Percentiles rank a stretch among this genome's conserved stretches.
Conservation (phyloP, 2,888 invertebrate species). For the Tromatobia lineatoria region DNA sequence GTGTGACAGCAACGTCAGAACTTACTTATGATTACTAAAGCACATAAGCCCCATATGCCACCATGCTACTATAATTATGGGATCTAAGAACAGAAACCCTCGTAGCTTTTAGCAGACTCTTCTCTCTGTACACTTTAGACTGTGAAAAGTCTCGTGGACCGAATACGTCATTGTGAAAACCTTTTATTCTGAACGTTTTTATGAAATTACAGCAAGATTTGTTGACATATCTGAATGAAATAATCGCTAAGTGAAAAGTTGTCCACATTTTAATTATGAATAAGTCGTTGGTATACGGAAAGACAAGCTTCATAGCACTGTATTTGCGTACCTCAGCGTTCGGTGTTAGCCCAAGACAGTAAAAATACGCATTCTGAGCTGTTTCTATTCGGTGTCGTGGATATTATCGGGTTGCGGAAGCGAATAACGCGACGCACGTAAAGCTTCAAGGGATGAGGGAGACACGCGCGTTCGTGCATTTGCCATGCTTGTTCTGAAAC, state of each 20-base stretch:
- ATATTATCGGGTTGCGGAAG: slow-evolving; percentile 39
- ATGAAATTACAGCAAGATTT: not conserved
- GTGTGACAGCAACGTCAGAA: slow-evolving; percentile 15
- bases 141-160: too few species aligned
- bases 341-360: not conserved
- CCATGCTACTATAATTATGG: too few species aligned
- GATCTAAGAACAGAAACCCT: too few species aligned
- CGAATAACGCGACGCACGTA: slow-evolving; percentile 51
- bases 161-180: too few species aligned
- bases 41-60: too few species aligned
- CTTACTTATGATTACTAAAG: too few species aligned
- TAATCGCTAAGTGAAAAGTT: too few species aligned
- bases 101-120: too few species aligned
- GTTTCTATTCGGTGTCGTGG: slow-evolving; percentile 28
- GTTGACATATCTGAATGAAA: not conserved
- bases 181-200: not conserved
- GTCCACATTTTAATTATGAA: not conserved
- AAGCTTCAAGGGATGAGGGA: slow-evolving; percentile 31
- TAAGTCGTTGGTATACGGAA: not conserved
- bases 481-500: slow-evolving; percentile 43
- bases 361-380: not conserved
- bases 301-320: not conserved
- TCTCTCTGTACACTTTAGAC: too few species aligned
- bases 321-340: not conserved
- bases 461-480: slow-evolving; percentile 38